phyloP scores from a whole-genome alignment of 2,888 invertebrate species.

The Spodoptera picta region DNA sequence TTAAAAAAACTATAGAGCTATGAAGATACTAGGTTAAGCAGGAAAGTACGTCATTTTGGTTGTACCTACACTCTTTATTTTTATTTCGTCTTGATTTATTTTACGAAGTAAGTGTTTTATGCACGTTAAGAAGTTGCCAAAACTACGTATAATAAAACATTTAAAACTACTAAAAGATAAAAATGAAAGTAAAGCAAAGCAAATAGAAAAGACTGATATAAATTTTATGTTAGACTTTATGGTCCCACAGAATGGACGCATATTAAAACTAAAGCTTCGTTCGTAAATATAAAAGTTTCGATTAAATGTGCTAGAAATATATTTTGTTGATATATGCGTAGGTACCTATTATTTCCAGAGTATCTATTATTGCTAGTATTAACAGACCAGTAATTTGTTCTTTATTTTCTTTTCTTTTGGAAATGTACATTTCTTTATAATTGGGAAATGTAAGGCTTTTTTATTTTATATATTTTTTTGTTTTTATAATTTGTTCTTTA shows the following conservation, averaged over 20 bases:
- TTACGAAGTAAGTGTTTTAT: slow-evolving; percentile 6
- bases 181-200: slow-evolving; percentile 19
- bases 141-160: slow-evolving; percentile 22
- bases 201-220: slow-evolving; percentile 10
- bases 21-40: too few relatives aligned
- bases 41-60: background rate
- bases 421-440: too few relatives aligned
- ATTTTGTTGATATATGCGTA: too few relatives aligned
- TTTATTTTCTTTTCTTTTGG: too few relatives aligned
- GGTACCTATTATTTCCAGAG: too few relatives aligned
- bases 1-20: too few relatives aligned
- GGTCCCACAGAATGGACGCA: background rate
- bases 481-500: too few relatives aligned
- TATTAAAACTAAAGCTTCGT: background rate
- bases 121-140: slow-evolving; percentile 24
- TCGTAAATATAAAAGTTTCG: slow-evolving; percentile 7
- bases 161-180: slow-evolving; percentile 16
- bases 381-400: too few relatives aligned
- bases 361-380: too few relatives aligned
- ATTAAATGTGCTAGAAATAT: too few relatives aligned
- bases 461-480: too few relatives aligned
- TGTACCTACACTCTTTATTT: background rate
- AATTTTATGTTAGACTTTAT: slow-evolving; percentile 24
- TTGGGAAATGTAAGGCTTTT: too few relatives aligned
- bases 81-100: slow-evolving; percentile 1